Evolutionary conservation across 2,797 vertebrate species (phyloP).

Genomic region (Botia almorhae): DNA sequence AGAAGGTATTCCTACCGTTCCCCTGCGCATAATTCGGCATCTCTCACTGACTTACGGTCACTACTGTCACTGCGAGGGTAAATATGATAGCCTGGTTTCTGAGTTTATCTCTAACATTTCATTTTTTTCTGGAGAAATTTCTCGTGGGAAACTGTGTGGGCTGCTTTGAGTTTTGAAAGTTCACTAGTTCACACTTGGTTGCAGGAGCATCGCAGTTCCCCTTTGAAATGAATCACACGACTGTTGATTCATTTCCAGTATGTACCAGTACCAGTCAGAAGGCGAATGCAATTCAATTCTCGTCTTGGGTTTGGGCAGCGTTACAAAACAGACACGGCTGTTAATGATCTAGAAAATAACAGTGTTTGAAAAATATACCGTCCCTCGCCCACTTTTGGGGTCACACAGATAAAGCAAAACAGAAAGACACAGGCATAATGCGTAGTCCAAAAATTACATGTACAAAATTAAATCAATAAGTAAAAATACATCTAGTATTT

Average conservation of each 20-base stretch:
- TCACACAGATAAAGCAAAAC: no score
- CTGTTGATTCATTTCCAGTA: constrained; percentile 4
- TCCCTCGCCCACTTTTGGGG: no score
- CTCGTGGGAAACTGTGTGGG: constrained; percentile 56
- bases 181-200: constrained; percentile 72
- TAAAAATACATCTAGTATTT: no score
- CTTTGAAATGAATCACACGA: constrained; percentile 59
- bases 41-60: neutral
- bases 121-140: constrained; percentile 4
- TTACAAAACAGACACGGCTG: no score
- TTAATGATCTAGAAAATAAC: neutral
- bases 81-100: neutral
- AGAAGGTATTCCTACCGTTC: constrained; percentile 11
- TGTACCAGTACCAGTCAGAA: constrained; percentile 18
- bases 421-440: no score
- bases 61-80: neutral
- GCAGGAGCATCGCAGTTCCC: constrained; percentile 49
- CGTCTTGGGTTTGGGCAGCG: neutral
- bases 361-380: neutral
- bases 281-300: constrained; percentile 14
- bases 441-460: neutral
- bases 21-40: neutral
- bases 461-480: neutral
- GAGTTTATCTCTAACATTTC: neutral
- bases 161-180: constrained; percentile 64